Conservation (phyloP, 2,113 vertebrate genomes). For the Salminus brasiliensis region DNA sequence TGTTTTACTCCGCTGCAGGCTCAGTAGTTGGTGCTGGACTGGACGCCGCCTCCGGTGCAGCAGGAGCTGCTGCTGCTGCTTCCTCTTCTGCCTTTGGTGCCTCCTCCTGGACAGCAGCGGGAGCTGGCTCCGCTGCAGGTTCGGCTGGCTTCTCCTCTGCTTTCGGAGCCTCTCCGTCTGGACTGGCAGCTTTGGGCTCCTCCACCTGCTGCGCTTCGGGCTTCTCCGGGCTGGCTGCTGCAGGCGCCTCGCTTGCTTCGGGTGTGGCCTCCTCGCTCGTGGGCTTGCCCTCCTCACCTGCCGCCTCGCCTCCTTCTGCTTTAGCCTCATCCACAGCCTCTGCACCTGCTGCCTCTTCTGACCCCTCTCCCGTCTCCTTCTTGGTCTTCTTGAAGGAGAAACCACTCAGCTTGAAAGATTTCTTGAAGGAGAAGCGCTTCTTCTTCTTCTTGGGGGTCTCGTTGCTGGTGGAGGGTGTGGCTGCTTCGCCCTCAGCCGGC, state of each 20-base stretch:
- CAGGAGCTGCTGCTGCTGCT: slow-evolving; percentile 73
- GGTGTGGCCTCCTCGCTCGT: slow-evolving; percentile 58
- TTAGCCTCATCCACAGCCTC: slow-evolving; percentile 74
- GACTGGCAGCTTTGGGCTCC: slow-evolving; percentile 70
- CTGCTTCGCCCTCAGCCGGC: slow-evolving; percentile 78
- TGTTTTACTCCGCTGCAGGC: slow-evolving; percentile 75
- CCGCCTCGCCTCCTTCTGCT: slow-evolving; percentile 76
- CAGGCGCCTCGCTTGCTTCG: slow-evolving; percentile 70
- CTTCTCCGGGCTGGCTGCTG: slow-evolving; percentile 69
- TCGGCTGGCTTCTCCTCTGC: slow-evolving; percentile 63
- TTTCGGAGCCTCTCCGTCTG: slow-evolving; percentile 64
- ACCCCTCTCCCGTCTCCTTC: slow-evolving; percentile 90
- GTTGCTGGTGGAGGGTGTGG: slow-evolving; percentile 82
- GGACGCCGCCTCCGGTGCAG: slow-evolving; percentile 79
- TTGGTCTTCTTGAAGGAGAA: slow-evolving; percentile 98
- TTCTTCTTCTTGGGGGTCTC: slow-evolving; percentile 98
- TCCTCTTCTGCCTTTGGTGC: slow-evolving; percentile 81
- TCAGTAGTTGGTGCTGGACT: slow-evolving; percentile 79
- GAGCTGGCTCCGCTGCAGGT: slow-evolving; percentile 68
- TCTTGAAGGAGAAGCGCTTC: slow-evolving; percentile 97
- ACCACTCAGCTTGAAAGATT: slow-evolving; percentile 94
- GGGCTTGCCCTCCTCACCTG: slow-evolving; percentile 77
- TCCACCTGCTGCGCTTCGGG: slow-evolving; percentile 72
- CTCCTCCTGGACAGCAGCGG: slow-evolving; percentile 70
- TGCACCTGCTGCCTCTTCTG: slow-evolving; percentile 56